Evolutionary conservation across 2,797 vertebrate species (phyloP), one percentile per base, ranked within the genome.

Genomic region (Leptodactylus fallax): DNA sequence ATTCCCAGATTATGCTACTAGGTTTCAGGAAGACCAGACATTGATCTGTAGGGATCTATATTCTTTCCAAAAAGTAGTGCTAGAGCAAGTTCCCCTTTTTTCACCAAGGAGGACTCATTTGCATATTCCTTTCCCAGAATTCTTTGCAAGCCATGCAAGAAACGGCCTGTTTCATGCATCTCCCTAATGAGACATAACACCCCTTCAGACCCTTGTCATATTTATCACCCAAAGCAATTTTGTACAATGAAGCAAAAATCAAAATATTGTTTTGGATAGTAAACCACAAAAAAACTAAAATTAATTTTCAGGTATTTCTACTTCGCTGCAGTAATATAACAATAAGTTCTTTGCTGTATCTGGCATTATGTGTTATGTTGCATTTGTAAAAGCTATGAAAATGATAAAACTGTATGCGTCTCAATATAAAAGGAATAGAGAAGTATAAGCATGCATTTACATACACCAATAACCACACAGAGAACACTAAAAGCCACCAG

Each of bases 361-460:
- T 45, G 69, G 25, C 27, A 8, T 19, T 47, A 16, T 21, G 23
- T 23, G 17, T n/a, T 77, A 77, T 25, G 14, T 19, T 79, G 25
- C 36, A 27, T 58, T 58, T 16, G 16, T 14, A 27, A 79, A 79
- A 16, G 25, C 55, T 56, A 27, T 45, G 67, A 47, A 11, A n/a
- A 19, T 58, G 69, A n/a, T 23, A 71, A 25, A 67, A 67, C 49
- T 60, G 17, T 77, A 77, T 82, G 17, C n/a, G 61, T 88, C 36
- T 85, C 51, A 86, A 36, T 77, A 72, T 58, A 76, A 77, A 89
- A 11, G 69, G 49, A 86, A 86, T 81, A 85, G 86, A 80, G 76
- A 85, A 85, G 60, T 53, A 85, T 17, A 81, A 72, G 77, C 23
- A 47, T 79, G 11, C 56, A 76, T 79, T 51, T 65, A 67, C 56